phyloP scores from a whole-genome alignment of 1,140 invertebrate genomes.

The Temnothorax curvispinosus region DNA sequence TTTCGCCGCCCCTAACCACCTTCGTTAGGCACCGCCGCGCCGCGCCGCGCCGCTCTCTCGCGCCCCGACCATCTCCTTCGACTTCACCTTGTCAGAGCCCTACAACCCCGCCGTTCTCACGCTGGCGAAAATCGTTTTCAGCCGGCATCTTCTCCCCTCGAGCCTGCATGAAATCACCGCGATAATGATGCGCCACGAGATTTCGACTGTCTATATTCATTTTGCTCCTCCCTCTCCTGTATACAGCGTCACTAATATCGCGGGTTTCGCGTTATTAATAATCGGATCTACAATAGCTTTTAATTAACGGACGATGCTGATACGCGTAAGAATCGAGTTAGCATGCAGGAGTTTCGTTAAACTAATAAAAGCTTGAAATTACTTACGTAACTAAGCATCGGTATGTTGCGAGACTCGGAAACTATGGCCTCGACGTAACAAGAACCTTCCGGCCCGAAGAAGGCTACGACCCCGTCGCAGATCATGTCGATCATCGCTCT shows the following conservation, averaged over 20 bases:
- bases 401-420: constrained; percentile 96
- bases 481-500: constrained; percentile 96
- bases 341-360: neutral
- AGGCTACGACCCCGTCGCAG: constrained; percentile 88
- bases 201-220: no score
- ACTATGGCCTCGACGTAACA: constrained; percentile 94
- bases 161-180: no score
- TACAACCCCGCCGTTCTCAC: constrained; percentile 61
- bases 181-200: no score
- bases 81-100: constrained; percentile 34
- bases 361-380: constrained; percentile 4
- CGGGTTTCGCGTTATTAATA: constrained; percentile 15
- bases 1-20: constrained; percentile 61
- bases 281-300: neutral
- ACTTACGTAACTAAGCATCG: constrained; percentile 99
- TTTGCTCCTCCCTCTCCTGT: no score
- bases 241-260: neutral
- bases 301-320: neutral
- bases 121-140: constrained; percentile 36
- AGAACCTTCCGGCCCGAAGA: constrained; percentile 28
- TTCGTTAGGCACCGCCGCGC: constrained; percentile 49
- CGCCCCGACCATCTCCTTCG: constrained; percentile 1
- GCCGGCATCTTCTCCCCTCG: neutral
- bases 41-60: neutral
- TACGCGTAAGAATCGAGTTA: neutral